phyloP scores from a whole-genome alignment of 2,113 vertebrate genomes.

The Rhineura floridana region DNA sequence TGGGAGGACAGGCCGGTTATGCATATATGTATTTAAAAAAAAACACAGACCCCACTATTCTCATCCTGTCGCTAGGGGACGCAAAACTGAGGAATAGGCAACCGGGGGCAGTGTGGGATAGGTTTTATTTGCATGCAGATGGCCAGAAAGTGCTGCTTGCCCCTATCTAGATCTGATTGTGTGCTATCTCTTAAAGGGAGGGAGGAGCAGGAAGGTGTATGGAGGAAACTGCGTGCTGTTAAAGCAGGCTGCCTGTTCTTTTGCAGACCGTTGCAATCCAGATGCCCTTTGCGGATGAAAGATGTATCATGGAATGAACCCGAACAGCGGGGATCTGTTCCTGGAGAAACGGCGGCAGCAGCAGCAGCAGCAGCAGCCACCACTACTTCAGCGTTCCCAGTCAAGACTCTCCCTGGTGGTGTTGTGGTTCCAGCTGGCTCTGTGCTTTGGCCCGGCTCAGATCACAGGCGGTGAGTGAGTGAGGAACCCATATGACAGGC shows the following conservation, averaged over 20 bases:
- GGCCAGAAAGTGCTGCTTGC: not conserved
- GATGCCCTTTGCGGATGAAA: constrained; percentile 77
- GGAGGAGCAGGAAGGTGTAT: not conserved
- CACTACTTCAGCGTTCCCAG: constrained; percentile 50
- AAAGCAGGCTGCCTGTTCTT: constrained; percentile 14
- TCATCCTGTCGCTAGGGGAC: constrained; percentile 1
- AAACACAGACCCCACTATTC: not conserved
- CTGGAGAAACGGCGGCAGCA: constrained; percentile 57
- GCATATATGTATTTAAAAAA: too few relatives aligned
- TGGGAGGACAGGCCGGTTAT: not conserved
- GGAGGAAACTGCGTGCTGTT: not conserved
- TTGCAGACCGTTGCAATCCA: constrained; percentile 72
- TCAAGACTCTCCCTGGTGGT: constrained; percentile 64
- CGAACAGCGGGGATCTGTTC: constrained; percentile 67
- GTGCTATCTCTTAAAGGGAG: not conserved
- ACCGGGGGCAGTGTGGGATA: too few relatives aligned
- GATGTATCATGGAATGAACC: constrained; percentile 81
- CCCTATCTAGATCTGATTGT: not conserved
- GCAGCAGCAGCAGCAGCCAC: constrained; percentile 47
- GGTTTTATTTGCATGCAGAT: not conserved
- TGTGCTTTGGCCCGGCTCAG: constrained; percentile 75
- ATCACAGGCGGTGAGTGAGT: constrained; percentile 78
- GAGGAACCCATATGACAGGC: constrained; percentile 29
- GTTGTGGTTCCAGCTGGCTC: constrained; percentile 71
- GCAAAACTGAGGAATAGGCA: not conserved